Base-by-base conservation (phyloP, 2,113 vertebrate species). In the Micromys minutus region DNA sequence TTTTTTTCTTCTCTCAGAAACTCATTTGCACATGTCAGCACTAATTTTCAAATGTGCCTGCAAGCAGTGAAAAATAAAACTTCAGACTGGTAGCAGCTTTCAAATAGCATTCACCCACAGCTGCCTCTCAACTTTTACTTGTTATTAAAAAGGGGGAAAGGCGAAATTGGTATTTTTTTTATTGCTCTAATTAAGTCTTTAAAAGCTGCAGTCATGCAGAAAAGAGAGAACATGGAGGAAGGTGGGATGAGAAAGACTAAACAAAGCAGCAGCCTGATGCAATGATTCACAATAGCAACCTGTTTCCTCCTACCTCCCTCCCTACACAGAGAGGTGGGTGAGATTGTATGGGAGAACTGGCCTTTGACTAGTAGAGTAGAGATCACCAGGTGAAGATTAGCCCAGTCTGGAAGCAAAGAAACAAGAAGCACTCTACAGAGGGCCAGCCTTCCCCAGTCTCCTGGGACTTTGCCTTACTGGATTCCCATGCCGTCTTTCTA, bases 101-200 rank as follows among this genome's bases (percentile, higher is more conserved):
- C 77, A 84, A 90, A 93, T 29, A 93, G 59, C 3, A 0, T 75
- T 94, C 84, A 84, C 84, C 86, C 94, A 91, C 93, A 95, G 96
- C 94, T 94, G 97, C 94, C 77, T 96, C 86, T 96, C 93, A 96
- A 95, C 74, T 96, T 97, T 76, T 87, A 90, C 90, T 97, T 96
- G 86, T 96, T 98, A 96, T 98, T 96, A 95, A 97, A 96, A 36
- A 34, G 69, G 65, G 75, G 65, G 29, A 89, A 57, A 92, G 42
- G 50, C 45, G 0, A 97, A 97, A 96, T 89, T 94, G 91, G 50
- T 96, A 95, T 81, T 96, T 96, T 97, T 96, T 97, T 72, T 75
- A 97, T 96, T 96, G 39, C 88, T 97, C 96, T 97, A 95, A 97
- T 97, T 97, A 97, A 97, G 92, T 16, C 57, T 97, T 96, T 97